Evolutionary conservation across 2,113 vertebrate species (phyloP).

Genomic region (Bos javanicus): DNA sequence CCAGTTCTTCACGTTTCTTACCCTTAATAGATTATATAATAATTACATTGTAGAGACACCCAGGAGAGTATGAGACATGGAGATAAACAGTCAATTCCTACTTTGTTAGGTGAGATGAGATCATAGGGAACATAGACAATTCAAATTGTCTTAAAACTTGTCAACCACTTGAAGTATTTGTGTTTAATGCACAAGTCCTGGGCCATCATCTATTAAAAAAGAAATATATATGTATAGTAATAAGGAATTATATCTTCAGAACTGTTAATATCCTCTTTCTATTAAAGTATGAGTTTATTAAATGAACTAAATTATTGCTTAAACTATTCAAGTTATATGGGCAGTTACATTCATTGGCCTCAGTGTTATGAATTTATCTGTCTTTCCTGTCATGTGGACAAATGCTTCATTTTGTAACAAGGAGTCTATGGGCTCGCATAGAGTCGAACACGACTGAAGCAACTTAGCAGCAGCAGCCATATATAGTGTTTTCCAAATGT

Average conservation of each 20-base stretch:
- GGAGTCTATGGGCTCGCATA: not conserved
- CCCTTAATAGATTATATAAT: not conserved
- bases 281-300: not conserved
- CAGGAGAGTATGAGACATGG: not conserved
- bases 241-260: not conserved
- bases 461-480: not conserved
- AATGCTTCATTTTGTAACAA: not conserved
- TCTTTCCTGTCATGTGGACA: not conserved
- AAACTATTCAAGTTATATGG: not conserved
- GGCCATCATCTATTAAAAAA: not conserved
- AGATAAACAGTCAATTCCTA: not conserved
- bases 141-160: conserved; percentile 9
- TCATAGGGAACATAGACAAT: not conserved
- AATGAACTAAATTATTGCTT: not conserved
- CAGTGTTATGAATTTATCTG: not conserved
- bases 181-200: not conserved
- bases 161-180: not conserved
- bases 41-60: not conserved
- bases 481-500: not conserved
- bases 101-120: not conserved
- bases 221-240: not conserved
- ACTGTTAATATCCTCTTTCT: not conserved
- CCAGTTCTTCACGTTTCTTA: not conserved
- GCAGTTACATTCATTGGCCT: not conserved
- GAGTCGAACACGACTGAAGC: no score